These are phyloP conservation scores for Melinaea menophilus DNA, from an alignment of 2,888 invertebrate species.

Conservation along the genomic window DNA sequence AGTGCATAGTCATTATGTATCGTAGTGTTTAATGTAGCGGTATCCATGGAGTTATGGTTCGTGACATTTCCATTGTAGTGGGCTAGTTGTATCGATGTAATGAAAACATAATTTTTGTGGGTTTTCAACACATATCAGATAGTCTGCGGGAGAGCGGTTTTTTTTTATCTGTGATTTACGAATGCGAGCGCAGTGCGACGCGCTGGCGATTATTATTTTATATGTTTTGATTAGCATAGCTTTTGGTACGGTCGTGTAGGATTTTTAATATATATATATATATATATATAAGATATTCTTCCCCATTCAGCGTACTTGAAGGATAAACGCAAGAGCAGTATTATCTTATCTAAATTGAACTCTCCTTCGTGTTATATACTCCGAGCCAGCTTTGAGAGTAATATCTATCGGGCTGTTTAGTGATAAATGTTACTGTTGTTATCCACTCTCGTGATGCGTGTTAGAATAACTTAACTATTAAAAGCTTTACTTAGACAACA, in stretches of 20 bases:
- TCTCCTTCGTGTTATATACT: constrained; percentile 31
- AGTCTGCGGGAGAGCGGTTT: constrained; percentile 48
- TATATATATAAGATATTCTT: constrained; percentile 16
- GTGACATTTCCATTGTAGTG: constrained; percentile 66
- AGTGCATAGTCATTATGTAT: constrained; percentile 57
- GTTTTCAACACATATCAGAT: constrained; percentile 63
- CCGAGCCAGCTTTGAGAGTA: constrained; percentile 56
- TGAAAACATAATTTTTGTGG: constrained; percentile 41
- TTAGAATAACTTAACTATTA: too few relatives aligned
- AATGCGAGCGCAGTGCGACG: constrained; percentile 44
- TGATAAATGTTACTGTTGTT: background rate
- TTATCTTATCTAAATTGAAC: constrained; percentile 7
- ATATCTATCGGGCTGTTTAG: background rate
- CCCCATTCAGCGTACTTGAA: constrained; percentile 2
- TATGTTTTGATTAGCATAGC: constrained; percentile 38
- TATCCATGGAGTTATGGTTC: constrained; percentile 67
- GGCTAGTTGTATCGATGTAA: constrained; percentile 44
- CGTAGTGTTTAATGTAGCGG: constrained; percentile 49
- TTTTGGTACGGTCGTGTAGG: constrained; percentile 28
- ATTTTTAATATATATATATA: constrained; percentile 22
- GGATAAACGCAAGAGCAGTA: constrained; percentile 8
- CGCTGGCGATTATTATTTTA: constrained; percentile 34
- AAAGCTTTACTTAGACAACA: constrained; percentile 21
- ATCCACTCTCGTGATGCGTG: background rate
- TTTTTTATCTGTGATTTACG: constrained; percentile 67